Evolutionary conservation across 2,797 vertebrate genomes (phyloP).

Genomic region (Clarias platycephalus): DNA sequence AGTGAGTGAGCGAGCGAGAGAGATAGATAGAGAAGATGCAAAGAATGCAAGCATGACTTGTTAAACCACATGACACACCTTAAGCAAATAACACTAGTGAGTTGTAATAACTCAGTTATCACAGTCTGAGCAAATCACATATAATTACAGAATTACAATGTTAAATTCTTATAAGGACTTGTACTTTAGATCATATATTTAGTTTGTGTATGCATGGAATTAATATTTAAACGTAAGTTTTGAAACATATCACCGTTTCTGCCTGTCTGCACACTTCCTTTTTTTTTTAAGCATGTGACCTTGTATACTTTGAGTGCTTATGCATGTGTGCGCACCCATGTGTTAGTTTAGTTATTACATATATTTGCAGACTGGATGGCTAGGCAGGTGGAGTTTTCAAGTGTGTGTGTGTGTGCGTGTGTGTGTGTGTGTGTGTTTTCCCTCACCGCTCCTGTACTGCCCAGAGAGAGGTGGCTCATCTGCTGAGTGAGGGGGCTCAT

Average conservation of each 20-base stretch:
- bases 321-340: neutral
- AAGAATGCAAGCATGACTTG: constrained; percentile 31
- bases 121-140: constrained; percentile 1
- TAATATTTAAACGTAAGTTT: neutral
- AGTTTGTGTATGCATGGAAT: neutral
- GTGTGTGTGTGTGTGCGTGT: neutral
- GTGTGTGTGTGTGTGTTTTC: neutral
- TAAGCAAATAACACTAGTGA: neutral
- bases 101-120: neutral
- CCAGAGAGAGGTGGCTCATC: constrained; percentile 94
- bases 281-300: neutral
- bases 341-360: neutral
- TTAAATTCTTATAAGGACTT: neutral
- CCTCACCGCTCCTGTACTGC: constrained; percentile 90
- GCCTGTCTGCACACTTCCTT: neutral
- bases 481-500: constrained; percentile 92
- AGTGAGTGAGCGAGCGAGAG: too few relatives aligned
- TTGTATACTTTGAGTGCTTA: neutral
- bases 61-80: constrained; percentile 31
- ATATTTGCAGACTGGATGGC: neutral
- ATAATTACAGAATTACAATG: neutral
- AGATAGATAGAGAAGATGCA: neutral
- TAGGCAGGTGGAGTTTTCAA: too few relatives aligned
- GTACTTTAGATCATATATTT: neutral
- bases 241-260: neutral